Evolutionary conservation across 1,140 invertebrate genomes (phyloP).

Genomic region (Drosophila orosa): DNA sequence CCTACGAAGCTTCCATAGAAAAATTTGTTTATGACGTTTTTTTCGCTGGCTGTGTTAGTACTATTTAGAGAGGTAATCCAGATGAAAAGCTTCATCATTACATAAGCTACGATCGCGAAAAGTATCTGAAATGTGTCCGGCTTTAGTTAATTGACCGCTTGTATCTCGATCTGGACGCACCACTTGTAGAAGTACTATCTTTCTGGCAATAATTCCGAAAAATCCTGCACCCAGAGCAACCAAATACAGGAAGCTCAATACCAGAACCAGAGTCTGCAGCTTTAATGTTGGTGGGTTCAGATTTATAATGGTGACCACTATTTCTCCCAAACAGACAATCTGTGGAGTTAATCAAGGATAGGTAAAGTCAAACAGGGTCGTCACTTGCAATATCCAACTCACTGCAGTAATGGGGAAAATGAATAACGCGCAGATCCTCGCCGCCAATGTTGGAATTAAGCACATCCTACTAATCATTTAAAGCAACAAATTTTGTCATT

Average conservation of each 20-base stretch:
- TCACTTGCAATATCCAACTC: slow-evolving; percentile 11
- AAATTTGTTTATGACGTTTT: background rate
- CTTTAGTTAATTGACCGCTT: too few relatives aligned
- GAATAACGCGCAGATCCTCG: slow-evolving; percentile 6
- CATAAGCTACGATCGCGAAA: background rate
- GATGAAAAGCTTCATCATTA: slow-evolving; percentile 31
- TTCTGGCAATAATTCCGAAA: background rate
- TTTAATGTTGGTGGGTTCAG: accelerated
- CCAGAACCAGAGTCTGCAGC: accelerated
- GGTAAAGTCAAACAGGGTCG: background rate
- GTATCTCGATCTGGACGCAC: background rate
- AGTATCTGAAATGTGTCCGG: slow-evolving; percentile 25
- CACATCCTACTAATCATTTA: slow-evolving; percentile 27
- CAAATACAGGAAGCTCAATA: too few relatives aligned
- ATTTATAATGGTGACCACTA: background rate
- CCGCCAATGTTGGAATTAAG: background rate
- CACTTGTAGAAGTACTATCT: background rate
- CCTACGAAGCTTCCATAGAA: background rate
- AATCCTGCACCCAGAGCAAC: background rate
- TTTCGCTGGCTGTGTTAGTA: accelerated
- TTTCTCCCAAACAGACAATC: background rate
- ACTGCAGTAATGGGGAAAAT: slow-evolving; percentile 1
- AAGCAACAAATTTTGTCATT: background rate
- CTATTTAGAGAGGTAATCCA: background rate
- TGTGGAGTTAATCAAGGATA: background rate